phyloP scores from a whole-genome alignment of 1,140 invertebrate genomes.

The Dufourea novaeangliae region DNA sequence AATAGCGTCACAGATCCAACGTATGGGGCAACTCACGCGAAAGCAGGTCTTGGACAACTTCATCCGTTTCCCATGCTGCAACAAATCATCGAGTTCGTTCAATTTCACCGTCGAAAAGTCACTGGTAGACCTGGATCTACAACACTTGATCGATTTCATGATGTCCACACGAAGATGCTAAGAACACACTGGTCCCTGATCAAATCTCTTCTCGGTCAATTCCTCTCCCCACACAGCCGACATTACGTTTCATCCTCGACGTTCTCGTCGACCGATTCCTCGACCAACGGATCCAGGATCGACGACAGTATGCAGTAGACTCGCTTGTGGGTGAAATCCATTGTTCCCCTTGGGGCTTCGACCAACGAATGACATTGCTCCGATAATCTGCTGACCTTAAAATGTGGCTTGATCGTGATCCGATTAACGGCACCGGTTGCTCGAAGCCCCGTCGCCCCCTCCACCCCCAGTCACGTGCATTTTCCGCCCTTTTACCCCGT shows the following conservation, averaged over 20 bases:
- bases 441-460: slow-evolving; percentile 77
- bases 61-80: slow-evolving; percentile 47
- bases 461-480: slow-evolving; percentile 58
- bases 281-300: slow-evolving; percentile 65
- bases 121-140: slow-evolving; percentile 60
- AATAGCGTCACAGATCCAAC: background rate
- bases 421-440: slow-evolving; percentile 55
- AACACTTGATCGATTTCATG: slow-evolving; percentile 41
- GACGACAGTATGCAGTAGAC: slow-evolving; percentile 70
- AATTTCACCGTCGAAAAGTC: slow-evolving; percentile 46
- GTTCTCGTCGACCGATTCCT: slow-evolving; percentile 22
- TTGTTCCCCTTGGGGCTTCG: slow-evolving; percentile 64
- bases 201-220: too few species aligned
- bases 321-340: slow-evolving; percentile 75
- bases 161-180: background rate
- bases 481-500: slow-evolving; percentile 60
- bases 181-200: too few species aligned
- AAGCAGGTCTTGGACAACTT: slow-evolving; percentile 55
- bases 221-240: background rate
- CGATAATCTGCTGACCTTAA: slow-evolving; percentile 73
- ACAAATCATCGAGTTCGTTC: slow-evolving; percentile 63
- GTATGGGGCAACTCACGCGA: slow-evolving; percentile 50
- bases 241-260: slow-evolving; percentile 40
- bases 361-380: slow-evolving; percentile 63
- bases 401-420: slow-evolving; percentile 53